Evolutionary conservation across 1,140 invertebrate genomes (phyloP).

Genomic region (Anastrepha ludens): DNA sequence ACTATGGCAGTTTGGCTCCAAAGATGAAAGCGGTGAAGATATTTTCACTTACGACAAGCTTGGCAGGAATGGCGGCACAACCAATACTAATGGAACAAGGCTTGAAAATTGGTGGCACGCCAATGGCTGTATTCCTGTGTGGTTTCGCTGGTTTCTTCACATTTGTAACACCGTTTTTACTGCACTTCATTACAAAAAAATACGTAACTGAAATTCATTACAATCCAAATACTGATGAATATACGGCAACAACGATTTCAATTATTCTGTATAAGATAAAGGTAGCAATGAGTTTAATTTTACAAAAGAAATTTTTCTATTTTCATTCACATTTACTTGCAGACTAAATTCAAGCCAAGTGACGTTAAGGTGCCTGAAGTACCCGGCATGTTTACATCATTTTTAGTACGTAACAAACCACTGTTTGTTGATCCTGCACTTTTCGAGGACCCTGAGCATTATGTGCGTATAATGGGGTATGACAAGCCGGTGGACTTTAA

Average conservation of each 20-base stretch:
- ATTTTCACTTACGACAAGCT: slow-evolving; percentile 86
- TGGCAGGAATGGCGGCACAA: slow-evolving; percentile 81
- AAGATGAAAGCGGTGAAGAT: slow-evolving; percentile 85
- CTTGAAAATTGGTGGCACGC: slow-evolving; percentile 76
- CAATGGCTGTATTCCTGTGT: slow-evolving; percentile 78
- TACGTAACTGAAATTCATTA: slow-evolving; percentile 88
- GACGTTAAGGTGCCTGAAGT: slow-evolving; percentile 87
- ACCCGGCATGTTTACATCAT: slow-evolving; percentile 87
- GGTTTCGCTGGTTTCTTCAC: slow-evolving; percentile 85
- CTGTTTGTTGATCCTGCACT: slow-evolving; percentile 84
- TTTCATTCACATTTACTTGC: slow-evolving; percentile 59
- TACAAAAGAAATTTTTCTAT: background rate
- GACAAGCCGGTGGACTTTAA: slow-evolving; percentile 92
- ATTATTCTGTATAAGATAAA: slow-evolving; percentile 80
- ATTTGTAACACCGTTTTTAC: slow-evolving; percentile 86
- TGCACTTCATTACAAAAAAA: slow-evolving; percentile 89
- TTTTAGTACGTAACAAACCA: slow-evolving; percentile 81
- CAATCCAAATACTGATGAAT: slow-evolving; percentile 79
- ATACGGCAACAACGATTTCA: slow-evolving; percentile 82
- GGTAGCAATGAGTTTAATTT: slow-evolving; percentile 72
- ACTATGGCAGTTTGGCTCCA: slow-evolving; percentile 80
- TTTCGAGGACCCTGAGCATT: slow-evolving; percentile 84
- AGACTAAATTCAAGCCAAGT: slow-evolving; percentile 83
- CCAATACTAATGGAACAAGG: slow-evolving; percentile 82
- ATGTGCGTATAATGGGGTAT: slow-evolving; percentile 90